Evolutionary conservation across 1,140 invertebrate species (phyloP).

Genomic region (Lycorma delicatula): DNA sequence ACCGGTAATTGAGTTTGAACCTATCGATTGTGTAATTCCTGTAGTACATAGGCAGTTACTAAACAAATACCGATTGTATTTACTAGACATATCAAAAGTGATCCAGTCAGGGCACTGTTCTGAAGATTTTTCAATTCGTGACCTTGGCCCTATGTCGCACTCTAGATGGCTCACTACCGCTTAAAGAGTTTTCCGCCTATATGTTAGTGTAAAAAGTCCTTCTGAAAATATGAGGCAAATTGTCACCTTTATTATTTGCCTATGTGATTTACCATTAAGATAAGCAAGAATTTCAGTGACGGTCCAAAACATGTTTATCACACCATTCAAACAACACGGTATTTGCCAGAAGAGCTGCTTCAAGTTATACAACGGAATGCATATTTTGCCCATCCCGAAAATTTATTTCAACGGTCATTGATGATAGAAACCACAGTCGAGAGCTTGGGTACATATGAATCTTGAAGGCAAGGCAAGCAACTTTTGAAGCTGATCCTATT

Average conservation of each 20-base stretch:
- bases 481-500: conserved; percentile 1
- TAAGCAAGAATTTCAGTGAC: conserved; percentile 28
- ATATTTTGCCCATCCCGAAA: conserved; percentile 32
- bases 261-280: conserved; percentile 34
- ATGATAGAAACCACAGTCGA: conserved; percentile 26
- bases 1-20: conserved; percentile 22
- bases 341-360: conserved; percentile 15
- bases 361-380: conserved; percentile 26
- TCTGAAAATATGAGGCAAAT: conserved; percentile 24
- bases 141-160: conserved; percentile 33
- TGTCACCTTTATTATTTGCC: conserved; percentile 30
- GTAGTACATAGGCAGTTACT: conserved; percentile 21
- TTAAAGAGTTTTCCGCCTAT: conserved; percentile 29
- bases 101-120: conserved; percentile 26
- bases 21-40: conserved; percentile 18
- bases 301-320: conserved; percentile 25
- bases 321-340: conserved; percentile 21
- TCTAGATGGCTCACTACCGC: conserved; percentile 30
- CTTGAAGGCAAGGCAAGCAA: conserved; percentile 19
- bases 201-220: conserved; percentile 27
- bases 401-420: conserved; percentile 33
- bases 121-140: conserved; percentile 27
- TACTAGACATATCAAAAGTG: conserved; percentile 26
- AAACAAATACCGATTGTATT: conserved; percentile 31
- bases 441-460: conserved; percentile 26